Evolutionary conservation across 2,888 invertebrate species (phyloP).

Genomic region (Nomada ferruginata): DNA sequence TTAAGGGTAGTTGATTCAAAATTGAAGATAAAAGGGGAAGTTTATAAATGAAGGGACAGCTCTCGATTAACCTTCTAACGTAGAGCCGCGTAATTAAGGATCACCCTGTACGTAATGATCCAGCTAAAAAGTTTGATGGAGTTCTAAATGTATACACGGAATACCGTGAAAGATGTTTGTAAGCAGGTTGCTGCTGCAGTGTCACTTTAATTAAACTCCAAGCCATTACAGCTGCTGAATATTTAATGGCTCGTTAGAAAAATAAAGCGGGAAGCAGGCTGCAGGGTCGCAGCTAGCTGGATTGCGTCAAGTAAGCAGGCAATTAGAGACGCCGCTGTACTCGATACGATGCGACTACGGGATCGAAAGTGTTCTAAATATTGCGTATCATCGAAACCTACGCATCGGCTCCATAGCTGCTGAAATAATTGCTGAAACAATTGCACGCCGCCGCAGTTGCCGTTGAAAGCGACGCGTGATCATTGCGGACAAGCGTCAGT

Average conservation of each 20-base stretch:
- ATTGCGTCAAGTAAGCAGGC: neutral
- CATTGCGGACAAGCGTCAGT: constrained; percentile 37
- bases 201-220: constrained; percentile 41
- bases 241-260: constrained; percentile 35
- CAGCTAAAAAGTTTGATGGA: constrained; percentile 30
- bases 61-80: neutral
- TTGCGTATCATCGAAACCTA: neutral
- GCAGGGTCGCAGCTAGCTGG: constrained; percentile 9
- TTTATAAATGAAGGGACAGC: constrained; percentile 3
- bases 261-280: constrained; percentile 25
- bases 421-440: neutral
- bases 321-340: constrained; percentile 15
- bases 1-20: neutral
- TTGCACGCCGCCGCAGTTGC: neutral
- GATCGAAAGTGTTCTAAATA: neutral
- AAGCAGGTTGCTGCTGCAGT: constrained; percentile 34
- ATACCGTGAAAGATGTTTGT: constrained; percentile 28
- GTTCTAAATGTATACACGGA: constrained; percentile 21
- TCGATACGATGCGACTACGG: no score
- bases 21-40: neutral
- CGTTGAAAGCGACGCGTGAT: neutral
- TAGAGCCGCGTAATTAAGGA: constrained; percentile 15
- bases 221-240: constrained; percentile 36
- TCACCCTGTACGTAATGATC: constrained; percentile 10
- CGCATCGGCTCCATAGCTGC: neutral